phyloP scores from a whole-genome alignment of 2,888 invertebrate species.

The Heterodera filipjevi region DNA sequence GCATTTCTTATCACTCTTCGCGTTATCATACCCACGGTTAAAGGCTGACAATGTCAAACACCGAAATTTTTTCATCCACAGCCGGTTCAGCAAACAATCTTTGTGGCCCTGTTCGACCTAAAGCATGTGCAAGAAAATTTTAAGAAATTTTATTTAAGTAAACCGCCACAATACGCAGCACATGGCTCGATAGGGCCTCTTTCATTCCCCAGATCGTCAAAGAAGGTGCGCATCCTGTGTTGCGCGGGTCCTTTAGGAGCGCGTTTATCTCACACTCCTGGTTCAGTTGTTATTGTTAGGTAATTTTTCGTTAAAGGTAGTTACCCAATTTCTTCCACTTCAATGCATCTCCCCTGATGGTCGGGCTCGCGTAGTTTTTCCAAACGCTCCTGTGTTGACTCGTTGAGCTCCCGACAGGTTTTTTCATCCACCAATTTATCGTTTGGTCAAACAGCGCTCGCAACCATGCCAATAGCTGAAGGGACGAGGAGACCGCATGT shows the following conservation, averaged over 20 bases:
- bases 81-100: neutral
- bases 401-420: neutral
- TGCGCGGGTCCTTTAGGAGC: neutral
- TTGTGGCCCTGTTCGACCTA: slow-evolving; percentile 4
- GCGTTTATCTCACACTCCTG: neutral
- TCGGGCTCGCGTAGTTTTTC: neutral
- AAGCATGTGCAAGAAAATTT: too few relatives aligned
- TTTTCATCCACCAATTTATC: neutral
- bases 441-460: neutral
- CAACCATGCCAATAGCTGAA: neutral
- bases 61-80: neutral
- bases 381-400: neutral
- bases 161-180: neutral
- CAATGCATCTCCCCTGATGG: neutral
- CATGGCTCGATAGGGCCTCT: slow-evolving; percentile 5
- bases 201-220: neutral
- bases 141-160: too few relatives aligned
- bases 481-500: too few relatives aligned
- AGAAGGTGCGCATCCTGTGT: neutral
- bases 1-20: neutral
- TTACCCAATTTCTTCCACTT: slow-evolving; percentile 10
- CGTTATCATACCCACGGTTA: neutral
- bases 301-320: too few relatives aligned
- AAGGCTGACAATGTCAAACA: neutral
- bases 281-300: too few relatives aligned